Conservation (phyloP, 2,797 vertebrate genomes). For the Adrianichthys oophorus region DNA sequence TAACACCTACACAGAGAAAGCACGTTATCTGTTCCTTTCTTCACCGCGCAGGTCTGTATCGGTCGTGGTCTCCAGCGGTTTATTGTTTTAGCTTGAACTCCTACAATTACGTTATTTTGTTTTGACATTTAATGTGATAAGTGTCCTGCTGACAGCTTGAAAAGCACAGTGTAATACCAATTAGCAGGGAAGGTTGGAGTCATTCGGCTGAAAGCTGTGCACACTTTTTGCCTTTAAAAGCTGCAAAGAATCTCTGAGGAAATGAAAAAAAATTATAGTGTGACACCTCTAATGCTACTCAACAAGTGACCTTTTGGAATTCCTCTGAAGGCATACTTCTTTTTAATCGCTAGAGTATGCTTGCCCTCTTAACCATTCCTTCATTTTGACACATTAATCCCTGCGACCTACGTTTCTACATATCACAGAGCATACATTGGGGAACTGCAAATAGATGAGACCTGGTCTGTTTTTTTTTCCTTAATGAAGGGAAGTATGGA, state of each 20-base stretch:
- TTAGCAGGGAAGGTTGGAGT: conserved; percentile 19
- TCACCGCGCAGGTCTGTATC: conserved; percentile 42
- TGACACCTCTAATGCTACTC: conserved; percentile 36
- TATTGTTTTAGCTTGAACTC: conserved; percentile 37
- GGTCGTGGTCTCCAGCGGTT: conserved; percentile 29
- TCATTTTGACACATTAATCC: too few relatives aligned
- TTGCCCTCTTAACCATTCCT: too few relatives aligned
- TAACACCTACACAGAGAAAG: conserved; percentile 54
- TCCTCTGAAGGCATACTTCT: conserved; percentile 21
- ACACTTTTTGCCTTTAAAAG: conserved; percentile 37
- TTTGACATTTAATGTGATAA: conserved; percentile 17
- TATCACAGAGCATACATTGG: neutral
- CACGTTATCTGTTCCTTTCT: conserved; percentile 46
- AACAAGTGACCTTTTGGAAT: conserved; percentile 28
- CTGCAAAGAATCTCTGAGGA: conserved; percentile 50
- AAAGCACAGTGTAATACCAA: conserved; percentile 14
- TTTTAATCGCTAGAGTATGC: neutral
- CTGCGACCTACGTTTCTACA: conserved; percentile 1
- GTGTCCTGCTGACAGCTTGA: conserved; percentile 9
- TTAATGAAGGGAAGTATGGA: neutral
- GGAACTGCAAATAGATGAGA: conserved; percentile 1
- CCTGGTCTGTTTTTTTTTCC: neutral
- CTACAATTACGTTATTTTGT: conserved; percentile 25
- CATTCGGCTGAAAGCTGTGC: conserved; percentile 8
- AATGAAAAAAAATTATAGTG: conserved; percentile 45